phyloP scores from a whole-genome alignment of 2,888 invertebrate species.

The Euphydryas editha region DNA sequence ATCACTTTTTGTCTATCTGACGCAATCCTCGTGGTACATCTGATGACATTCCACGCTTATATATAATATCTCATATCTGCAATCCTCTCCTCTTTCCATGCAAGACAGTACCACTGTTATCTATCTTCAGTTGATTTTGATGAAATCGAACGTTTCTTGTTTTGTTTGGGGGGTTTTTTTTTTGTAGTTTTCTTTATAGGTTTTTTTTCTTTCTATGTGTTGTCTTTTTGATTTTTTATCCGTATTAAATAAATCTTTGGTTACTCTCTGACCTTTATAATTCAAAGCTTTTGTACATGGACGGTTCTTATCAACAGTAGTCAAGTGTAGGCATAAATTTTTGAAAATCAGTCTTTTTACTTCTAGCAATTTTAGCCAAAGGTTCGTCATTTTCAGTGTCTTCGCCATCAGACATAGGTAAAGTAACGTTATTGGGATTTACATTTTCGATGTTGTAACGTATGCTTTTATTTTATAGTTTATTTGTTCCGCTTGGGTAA shows the following conservation, averaged over 20 bases:
- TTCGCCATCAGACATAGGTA: slow-evolving; percentile 1
- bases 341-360: not conserved
- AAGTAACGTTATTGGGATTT: not conserved
- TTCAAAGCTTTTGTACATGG: not conserved
- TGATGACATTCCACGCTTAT: not conserved
- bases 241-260: not conserved
- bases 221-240: slow-evolving; percentile 1
- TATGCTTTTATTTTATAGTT: too few relatives aligned
- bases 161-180: slow-evolving; percentile 24
- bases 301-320: not conserved
- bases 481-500: too few relatives aligned
- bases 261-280: not conserved
- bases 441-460: slow-evolving; percentile 1
- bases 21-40: slow-evolving; percentile 1
- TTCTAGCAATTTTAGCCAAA: not conserved
- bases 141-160: slow-evolving; percentile 26
- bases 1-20: not conserved
- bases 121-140: slow-evolving; percentile 11
- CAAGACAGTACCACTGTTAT: not conserved
- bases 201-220: slow-evolving; percentile 17
- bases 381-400: not conserved
- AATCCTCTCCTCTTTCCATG: not conserved
- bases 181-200: slow-evolving; percentile 13
- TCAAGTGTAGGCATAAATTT: not conserved
- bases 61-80: not conserved